Base-by-base conservation (phyloP, 2,113 vertebrate species). In the Hucho hucho region DNA sequence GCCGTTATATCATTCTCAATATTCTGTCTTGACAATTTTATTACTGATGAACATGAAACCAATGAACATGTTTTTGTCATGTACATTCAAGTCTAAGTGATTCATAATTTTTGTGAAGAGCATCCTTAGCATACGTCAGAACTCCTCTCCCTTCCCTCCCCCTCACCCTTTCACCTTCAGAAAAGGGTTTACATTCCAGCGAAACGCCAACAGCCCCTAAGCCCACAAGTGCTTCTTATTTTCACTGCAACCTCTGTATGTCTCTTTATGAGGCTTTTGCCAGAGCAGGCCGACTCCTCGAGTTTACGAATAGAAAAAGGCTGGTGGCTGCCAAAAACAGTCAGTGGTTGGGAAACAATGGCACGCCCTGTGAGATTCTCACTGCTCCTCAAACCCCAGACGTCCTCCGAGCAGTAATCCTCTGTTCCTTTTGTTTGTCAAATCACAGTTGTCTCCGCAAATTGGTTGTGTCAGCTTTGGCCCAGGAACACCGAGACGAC, bases 391-490 rank as follows among this genome's bases (percentile, higher is more conserved):
- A 76, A 90, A 90, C 81, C 84, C 85, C 73, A 89, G 83, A 90
- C 81, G 25, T 89, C 81, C 88, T 86, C 74, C 74, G 81, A 11
- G 73, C 84, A 84, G 79, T 89, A 88, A 90, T 89, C 84, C 85
- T 75, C 85, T 64, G 75, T 82, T 87, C 85, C 84, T 88, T 90
- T 89, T 88, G 89, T 90, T 92, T 84, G 79, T 89, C 77, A 87
- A 82, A 92, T 93, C 91, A 90, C 47, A 28, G 79, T 74, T 81
- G 83, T 80, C 49, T 91, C 84, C 72, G 74, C 70, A 86, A 86
- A 91, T 91, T 86, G 86, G 70, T 83, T 86, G 73, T 91, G 92
- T 92, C 92, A 92, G 88, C 75, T 86, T 87, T 93, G 90, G 88
- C 90, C 72, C 65, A 9, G 63, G 75, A 91, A 85, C 84, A 78